Conservation (phyloP, 1,140 invertebrate genomes). For the Drosophila serrata region DNA sequence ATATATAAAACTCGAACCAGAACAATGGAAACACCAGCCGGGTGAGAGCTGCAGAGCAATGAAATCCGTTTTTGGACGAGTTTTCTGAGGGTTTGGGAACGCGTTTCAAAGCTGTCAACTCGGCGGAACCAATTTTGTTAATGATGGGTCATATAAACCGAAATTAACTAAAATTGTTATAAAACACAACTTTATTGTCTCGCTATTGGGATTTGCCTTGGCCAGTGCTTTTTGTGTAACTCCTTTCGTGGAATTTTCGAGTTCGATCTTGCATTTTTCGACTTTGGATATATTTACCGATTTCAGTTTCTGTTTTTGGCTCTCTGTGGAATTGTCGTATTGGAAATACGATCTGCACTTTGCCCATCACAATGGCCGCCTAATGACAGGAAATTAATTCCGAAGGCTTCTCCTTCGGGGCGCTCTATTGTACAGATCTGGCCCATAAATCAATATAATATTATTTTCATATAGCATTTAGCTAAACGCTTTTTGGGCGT, state of each 20-base stretch:
- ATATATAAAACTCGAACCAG: conserved; percentile 51
- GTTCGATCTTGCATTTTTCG: conserved; percentile 21
- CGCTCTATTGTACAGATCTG: conserved; percentile 64
- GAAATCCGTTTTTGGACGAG: conserved; percentile 53
- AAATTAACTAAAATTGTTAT: conserved; percentile 77
- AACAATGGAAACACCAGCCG: conserved; percentile 44
- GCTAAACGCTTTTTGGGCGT: conserved; percentile 71
- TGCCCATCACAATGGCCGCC: conserved; percentile 65
- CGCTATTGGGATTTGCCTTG: conserved; percentile 37
- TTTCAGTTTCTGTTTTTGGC: not conserved
- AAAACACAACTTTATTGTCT: conserved; percentile 68
- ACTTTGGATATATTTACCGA: not conserved
- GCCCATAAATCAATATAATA: conserved; percentile 73
- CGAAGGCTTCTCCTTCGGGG: conserved; percentile 59
- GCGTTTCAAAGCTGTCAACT: conserved; percentile 72
- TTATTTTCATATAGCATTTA: conserved; percentile 70
- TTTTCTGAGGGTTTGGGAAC: conserved; percentile 42
- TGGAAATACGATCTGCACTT: conserved; percentile 65
- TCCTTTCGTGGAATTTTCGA: conserved; percentile 29
- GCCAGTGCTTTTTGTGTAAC: conserved; percentile 28
- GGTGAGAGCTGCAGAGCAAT: conserved; percentile 48
- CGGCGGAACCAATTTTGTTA: conserved; percentile 80
- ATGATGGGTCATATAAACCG: conserved; percentile 67
- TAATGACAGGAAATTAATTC: conserved; percentile 76
- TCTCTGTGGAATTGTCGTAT: conserved; percentile 10